A percentile compares a stretch with the other conserved stretches of the same genome.
Conservation (phyloP, 2,113 vertebrate species). For the Pavo muticus region DNA sequence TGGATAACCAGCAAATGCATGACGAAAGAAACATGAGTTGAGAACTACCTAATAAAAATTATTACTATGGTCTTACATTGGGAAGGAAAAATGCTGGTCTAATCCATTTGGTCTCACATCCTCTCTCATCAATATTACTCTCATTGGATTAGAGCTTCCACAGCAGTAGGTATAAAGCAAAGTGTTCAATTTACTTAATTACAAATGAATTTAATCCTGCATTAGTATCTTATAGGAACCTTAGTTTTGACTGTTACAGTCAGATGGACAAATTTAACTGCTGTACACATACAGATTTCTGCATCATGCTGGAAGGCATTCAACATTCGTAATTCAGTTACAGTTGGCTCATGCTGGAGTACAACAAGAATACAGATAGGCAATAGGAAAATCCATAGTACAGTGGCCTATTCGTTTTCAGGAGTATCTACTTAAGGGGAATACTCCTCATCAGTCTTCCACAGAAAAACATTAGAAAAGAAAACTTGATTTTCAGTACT, state of each 20-base stretch:
- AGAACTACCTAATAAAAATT: not conserved
- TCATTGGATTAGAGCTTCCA: not conserved
- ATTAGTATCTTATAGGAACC: not conserved
- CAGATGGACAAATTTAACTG: not conserved
- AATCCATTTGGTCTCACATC: not conserved
- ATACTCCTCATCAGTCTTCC: not conserved
- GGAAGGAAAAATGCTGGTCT: not conserved
- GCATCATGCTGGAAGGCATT: not conserved
- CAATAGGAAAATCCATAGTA: accelerated
- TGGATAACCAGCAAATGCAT: conserved; percentile 34
- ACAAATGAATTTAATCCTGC: not conserved
- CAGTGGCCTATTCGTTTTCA: not conserved
- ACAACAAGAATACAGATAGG: not conserved
- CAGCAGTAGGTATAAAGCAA: not conserved
- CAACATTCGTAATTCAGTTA: not conserved
- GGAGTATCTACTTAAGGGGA: not conserved
- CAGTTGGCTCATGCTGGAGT: not conserved
- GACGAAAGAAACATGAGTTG: not conserved
- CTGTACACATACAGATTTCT: accelerated
- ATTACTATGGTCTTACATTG: not conserved
- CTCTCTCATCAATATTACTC: not conserved
- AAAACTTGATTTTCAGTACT: not conserved
- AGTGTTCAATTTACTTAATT: not conserved
- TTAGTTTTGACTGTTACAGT: not conserved
- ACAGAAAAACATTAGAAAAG: not conserved